Evolutionary conservation across 2,797 vertebrate species (phyloP).

Genomic region (Acipenser ruthenus): DNA sequence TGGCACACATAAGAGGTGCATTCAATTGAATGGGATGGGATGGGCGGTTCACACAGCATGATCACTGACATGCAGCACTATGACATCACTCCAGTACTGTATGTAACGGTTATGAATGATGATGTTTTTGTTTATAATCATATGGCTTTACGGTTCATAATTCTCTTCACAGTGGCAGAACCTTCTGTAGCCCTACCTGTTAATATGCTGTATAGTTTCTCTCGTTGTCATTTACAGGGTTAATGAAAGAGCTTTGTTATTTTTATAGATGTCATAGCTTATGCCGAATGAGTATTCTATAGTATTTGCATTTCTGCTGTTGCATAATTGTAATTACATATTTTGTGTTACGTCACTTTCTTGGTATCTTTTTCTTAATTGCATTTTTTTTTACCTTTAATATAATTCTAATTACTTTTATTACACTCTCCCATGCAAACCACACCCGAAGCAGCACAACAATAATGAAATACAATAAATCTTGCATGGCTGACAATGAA

Average conservation of each 20-base stretch:
- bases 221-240: no score
- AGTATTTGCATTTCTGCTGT: constrained; percentile 5
- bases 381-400: neutral
- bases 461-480: constrained; percentile 9
- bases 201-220: no score
- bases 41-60: no score
- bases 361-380: constrained; percentile 9
- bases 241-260: constrained; percentile 1
- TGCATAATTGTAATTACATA: neutral
- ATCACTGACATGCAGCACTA: no score
- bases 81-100: no score
- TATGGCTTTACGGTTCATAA: no score
- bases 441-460: neutral
- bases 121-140: no score
- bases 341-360: constrained; percentile 1
- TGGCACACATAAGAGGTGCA: no score
- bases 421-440: constrained; percentile 10
- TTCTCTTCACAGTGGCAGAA: no score
- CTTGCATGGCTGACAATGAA: constrained; percentile 12
- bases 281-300: constrained; percentile 3
- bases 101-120: no score
- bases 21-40: no score
- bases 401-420: constrained; percentile 6
- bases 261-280: neutral
- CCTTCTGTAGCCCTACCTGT: no score